phyloP scores from a whole-genome alignment of 2,888 invertebrate species.

The Thymelicus sylvestris region DNA sequence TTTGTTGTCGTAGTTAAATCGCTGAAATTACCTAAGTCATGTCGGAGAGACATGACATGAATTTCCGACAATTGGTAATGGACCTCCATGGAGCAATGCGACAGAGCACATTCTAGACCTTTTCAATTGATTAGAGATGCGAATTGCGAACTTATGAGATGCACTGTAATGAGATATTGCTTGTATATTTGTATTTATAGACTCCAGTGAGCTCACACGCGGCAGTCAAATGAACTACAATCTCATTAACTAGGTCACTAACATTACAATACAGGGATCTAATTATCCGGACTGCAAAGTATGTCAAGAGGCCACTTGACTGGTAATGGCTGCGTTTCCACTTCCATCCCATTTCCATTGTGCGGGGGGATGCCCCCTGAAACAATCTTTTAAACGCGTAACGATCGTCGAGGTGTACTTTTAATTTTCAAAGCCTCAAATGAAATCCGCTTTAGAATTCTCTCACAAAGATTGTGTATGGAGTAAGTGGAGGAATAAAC shows the following conservation, averaged over 20 bases:
- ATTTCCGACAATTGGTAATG: no score
- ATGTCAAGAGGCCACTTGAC: constrained; percentile 1
- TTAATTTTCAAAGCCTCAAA: constrained; percentile 4
- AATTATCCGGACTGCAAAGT: constrained; percentile 1
- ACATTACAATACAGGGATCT: background rate
- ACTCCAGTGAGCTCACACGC: background rate
- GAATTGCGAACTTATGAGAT: no score
- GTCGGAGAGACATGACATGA: no score
- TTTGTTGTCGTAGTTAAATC: no score
- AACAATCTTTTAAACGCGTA: constrained; percentile 18
- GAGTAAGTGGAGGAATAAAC: background rate
- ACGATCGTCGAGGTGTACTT: constrained; percentile 13
- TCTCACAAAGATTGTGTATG: background rate
- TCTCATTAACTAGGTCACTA: background rate
- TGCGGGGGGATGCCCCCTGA: constrained; percentile 1
- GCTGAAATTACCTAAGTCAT: no score
- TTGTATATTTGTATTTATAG: no score
- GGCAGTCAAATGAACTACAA: background rate
- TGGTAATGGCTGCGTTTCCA: constrained; percentile 8
- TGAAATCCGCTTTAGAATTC: background rate
- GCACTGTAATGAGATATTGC: no score
- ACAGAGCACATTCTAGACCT: no score
- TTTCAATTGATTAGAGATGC: no score
- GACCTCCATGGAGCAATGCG: no score
- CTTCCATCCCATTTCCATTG: constrained; percentile 5